Evolutionary conservation across 2,113 vertebrate genomes (phyloP).

Genomic region (Alethe diademata): DNA sequence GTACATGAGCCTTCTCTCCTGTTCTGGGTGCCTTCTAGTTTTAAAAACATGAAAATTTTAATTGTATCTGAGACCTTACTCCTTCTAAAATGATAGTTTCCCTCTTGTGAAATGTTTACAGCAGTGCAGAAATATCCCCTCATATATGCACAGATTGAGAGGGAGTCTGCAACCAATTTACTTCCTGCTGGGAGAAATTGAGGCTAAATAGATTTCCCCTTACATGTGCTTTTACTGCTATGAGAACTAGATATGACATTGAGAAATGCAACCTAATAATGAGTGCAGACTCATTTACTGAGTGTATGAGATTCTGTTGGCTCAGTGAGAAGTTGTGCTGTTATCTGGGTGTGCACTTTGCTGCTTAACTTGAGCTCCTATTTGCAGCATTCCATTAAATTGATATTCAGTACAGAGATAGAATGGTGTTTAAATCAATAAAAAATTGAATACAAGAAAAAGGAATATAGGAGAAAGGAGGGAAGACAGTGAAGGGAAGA

Average conservation of each 20-base stretch:
- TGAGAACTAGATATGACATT: not conserved
- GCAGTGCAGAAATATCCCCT: not conserved
- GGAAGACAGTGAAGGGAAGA: not conserved
- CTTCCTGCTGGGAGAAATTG: not conserved
- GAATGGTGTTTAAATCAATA: not conserved
- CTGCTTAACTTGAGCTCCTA: not conserved
- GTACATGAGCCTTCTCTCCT: accelerated
- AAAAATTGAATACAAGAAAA: not conserved
- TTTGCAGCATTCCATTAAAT: not conserved
- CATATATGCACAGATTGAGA: not conserved
- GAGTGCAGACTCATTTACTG: not conserved
- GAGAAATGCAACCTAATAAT: not conserved
- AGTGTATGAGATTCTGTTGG: not conserved
- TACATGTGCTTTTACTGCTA: not conserved
- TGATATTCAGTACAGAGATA: not conserved
- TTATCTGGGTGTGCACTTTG: not conserved
- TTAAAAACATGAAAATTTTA: not conserved
- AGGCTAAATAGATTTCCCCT: not conserved
- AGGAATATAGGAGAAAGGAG: not conserved
- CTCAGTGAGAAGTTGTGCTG: not conserved
- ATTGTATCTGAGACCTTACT: not conserved
- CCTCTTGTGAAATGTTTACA: not conserved
- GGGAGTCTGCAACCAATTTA: not conserved
- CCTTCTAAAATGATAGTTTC: not conserved
- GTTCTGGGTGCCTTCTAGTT: not conserved